Conservation (phyloP, 2,797 vertebrate species). For the Enteromius fasciolatus region DNA sequence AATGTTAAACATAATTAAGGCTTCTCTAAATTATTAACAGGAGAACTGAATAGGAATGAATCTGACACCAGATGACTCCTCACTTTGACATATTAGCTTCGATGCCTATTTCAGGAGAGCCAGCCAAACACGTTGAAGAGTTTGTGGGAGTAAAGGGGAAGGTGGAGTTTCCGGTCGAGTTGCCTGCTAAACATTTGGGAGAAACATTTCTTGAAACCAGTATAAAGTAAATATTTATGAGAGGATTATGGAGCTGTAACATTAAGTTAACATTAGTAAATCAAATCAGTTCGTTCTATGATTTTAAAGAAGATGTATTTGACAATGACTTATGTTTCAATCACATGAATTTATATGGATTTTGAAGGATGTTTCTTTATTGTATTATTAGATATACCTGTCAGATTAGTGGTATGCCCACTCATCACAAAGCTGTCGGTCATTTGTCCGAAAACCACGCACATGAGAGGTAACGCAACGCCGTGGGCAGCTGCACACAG, state of each 20-base stretch:
- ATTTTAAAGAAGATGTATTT: background rate
- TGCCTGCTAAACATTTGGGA: constrained; percentile 29
- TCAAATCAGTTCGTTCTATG: background rate
- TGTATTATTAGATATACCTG: constrained; percentile 36
- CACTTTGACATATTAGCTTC: constrained; percentile 74
- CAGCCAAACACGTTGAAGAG: constrained; percentile 53
- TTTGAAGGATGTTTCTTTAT: background rate
- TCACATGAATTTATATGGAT: background rate
- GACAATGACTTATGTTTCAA: background rate
- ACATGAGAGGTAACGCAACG: constrained; percentile 69
- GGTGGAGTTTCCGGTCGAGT: constrained; percentile 49
- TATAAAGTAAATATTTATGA: background rate
- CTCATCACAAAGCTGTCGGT: constrained; percentile 76
- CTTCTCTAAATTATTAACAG: background rate
- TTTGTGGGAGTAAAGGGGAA: background rate
- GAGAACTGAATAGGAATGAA: background rate
- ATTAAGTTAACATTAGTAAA: background rate
- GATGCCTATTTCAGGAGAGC: constrained; percentile 65
- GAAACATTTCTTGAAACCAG: constrained; percentile 19
- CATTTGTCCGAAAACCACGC: constrained; percentile 77
- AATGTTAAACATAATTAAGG: background rate
- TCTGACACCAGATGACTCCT: constrained; percentile 41
- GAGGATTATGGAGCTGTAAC: background rate
- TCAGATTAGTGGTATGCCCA: constrained; percentile 43
- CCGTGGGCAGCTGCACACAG: constrained; percentile 68